A percentile compares a stretch with the other conserved stretches of the same genome.
Conservation (phyloP, 1,140 invertebrate species). For the Hylaeus volcanicus region DNA sequence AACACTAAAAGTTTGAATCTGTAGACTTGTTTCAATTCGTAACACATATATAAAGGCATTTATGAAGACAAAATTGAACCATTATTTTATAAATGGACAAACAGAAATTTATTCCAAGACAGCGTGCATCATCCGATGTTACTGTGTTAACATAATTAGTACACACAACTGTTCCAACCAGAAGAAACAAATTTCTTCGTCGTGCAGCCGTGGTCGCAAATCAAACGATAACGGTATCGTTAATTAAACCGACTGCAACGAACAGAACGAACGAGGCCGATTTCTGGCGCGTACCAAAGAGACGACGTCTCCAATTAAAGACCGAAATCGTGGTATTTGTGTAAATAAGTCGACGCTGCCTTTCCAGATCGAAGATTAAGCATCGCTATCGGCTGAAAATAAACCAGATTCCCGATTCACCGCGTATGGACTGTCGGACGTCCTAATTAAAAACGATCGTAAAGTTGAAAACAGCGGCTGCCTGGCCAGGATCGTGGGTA, state of each 20-base stretch:
- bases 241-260: constrained; percentile 26
- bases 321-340: constrained; percentile 17
- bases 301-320: constrained; percentile 26
- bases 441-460: constrained; percentile 26
- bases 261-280: not conserved
- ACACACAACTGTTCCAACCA: too few species aligned
- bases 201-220: not conserved
- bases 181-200: too few species aligned
- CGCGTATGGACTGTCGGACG: not conserved
- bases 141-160: too few species aligned
- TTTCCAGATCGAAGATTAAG: constrained; percentile 8
- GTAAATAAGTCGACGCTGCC: constrained; percentile 20
- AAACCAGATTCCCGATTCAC: not conserved
- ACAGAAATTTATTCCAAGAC: too few species aligned
- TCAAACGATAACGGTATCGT: not conserved
- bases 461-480: not conserved
- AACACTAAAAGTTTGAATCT: too few species aligned
- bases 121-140: too few species aligned
- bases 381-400: constrained; percentile 9
- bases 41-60: too few species aligned
- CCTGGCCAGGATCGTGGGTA: too few species aligned
- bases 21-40: too few species aligned
- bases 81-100: too few species aligned
- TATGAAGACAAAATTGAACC: too few species aligned
- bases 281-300: not conserved